Conservation (phyloP, 2,797 vertebrate species). For the Emys orbicularis region DNA sequence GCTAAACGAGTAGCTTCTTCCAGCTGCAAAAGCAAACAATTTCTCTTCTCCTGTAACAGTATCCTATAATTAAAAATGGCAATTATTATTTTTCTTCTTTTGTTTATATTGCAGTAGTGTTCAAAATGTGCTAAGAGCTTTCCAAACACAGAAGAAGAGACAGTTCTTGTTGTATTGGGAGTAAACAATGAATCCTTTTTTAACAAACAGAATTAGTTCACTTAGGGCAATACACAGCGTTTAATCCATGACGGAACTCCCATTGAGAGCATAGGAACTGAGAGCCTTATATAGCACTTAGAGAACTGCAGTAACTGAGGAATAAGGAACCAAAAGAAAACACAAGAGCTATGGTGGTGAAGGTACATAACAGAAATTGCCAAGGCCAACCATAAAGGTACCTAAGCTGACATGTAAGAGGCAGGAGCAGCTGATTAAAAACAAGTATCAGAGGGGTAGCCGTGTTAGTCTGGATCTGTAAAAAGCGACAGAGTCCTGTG, state of each 20-base stretch:
- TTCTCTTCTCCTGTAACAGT: slow-evolving; percentile 90
- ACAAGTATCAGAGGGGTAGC: too few relatives aligned
- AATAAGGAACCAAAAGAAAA: not conserved
- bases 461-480: too few relatives aligned
- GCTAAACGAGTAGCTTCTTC: slow-evolving; percentile 95
- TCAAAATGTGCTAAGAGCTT: not conserved
- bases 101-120: not conserved
- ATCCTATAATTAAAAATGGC: slow-evolving; percentile 71
- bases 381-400: not conserved
- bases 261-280: not conserved
- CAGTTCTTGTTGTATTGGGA: not conserved
- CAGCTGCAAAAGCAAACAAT: slow-evolving; percentile 92
- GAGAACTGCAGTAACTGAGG: not conserved
- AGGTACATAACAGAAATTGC: not conserved
- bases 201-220: slow-evolving; percentile 13
- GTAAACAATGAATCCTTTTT: not conserved
- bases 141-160: not conserved
- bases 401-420: not conserved
- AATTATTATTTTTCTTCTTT: slow-evolving; percentile 26
- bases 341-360: not conserved
- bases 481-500: too few relatives aligned
- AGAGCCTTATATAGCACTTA: not conserved
- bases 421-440: not conserved
- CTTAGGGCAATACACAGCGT: not conserved
- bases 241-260: rapidly evolving